phyloP scores from a whole-genome alignment of 2,888 invertebrate species.

The Tetranychus truncatus region DNA sequence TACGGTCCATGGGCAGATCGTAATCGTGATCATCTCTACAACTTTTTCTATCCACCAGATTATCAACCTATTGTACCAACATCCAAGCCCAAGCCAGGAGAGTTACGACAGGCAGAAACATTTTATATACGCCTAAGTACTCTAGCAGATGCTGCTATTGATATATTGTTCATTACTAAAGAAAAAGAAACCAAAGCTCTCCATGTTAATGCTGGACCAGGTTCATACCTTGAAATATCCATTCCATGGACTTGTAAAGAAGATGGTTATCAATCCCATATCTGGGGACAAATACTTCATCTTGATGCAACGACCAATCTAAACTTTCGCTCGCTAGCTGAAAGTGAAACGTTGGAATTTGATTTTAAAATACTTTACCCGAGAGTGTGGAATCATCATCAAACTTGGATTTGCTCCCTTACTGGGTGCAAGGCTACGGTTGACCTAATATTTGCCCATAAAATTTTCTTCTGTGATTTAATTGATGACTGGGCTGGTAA shows the following conservation, averaged over 20 bases:
- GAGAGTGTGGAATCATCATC: conserved; percentile 83
- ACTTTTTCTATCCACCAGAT: conserved; percentile 75
- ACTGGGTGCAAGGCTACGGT: conserved; percentile 87
- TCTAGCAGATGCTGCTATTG: conserved; percentile 77
- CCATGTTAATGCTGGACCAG: conserved; percentile 82
- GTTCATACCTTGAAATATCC: conserved; percentile 87
- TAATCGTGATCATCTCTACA: conserved; percentile 81
- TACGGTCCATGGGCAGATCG: conserved; percentile 98
- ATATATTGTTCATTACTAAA: conserved; percentile 76
- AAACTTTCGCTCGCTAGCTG: conserved; percentile 72
- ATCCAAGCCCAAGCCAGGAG: conserved; percentile 63
- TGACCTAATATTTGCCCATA: conserved; percentile 79
- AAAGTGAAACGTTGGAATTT: conserved; percentile 86
- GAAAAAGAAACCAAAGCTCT: conserved; percentile 85
- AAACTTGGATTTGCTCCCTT: conserved; percentile 74
- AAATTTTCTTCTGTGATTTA: conserved; percentile 82
- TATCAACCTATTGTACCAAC: conserved; percentile 42
- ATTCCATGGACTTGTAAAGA: conserved; percentile 78
- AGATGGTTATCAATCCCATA: conserved; percentile 70
- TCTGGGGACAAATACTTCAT: conserved; percentile 79
- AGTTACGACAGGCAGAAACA: conserved; percentile 65
- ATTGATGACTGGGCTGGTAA: conserved; percentile 74
- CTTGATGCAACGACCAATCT: conserved; percentile 88
- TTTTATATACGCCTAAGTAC: conserved; percentile 81
- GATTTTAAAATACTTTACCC: conserved; percentile 74